These are phyloP conservation scores for Felis catus DNA, from an alignment of 2,113 vertebrate species.

Conservation along the genomic window DNA sequence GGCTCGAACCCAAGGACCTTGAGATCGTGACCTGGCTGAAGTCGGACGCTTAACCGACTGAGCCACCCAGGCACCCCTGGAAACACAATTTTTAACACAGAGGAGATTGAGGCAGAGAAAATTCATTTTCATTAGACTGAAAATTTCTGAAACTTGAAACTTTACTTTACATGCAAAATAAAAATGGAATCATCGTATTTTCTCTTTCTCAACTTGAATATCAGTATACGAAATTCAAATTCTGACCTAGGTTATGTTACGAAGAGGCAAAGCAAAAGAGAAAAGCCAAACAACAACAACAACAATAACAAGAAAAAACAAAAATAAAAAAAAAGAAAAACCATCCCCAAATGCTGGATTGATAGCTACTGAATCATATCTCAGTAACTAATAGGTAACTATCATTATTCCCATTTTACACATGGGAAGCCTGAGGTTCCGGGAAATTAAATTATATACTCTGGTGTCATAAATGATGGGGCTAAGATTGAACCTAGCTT, in stretches of 20 bases:
- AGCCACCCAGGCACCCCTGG: no score
- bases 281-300: not conserved
- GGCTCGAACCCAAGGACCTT: no score
- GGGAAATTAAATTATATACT: not conserved
- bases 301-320: not conserved
- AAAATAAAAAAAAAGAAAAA: not conserved
- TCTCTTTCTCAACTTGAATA: not conserved
- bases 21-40: no score
- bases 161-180: not conserved
- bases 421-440: not conserved
- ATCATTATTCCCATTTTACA: not conserved
- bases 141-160: not conserved
- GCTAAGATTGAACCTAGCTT: not conserved
- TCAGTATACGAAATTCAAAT: not conserved
- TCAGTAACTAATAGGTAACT: not conserved
- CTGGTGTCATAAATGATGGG: not conserved
- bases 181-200: not conserved
- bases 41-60: no score
- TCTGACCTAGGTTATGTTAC: not conserved
- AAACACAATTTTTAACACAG: not conserved
- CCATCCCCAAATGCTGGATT: not conserved
- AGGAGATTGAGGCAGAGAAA: not conserved
- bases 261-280: not conserved
- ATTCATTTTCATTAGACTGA: not conserved
- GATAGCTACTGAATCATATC: not conserved